These are phyloP conservation scores for Sternarchorhynchus goeldii DNA, from an alignment of 2,797 vertebrate species.

Conservation along the genomic window DNA sequence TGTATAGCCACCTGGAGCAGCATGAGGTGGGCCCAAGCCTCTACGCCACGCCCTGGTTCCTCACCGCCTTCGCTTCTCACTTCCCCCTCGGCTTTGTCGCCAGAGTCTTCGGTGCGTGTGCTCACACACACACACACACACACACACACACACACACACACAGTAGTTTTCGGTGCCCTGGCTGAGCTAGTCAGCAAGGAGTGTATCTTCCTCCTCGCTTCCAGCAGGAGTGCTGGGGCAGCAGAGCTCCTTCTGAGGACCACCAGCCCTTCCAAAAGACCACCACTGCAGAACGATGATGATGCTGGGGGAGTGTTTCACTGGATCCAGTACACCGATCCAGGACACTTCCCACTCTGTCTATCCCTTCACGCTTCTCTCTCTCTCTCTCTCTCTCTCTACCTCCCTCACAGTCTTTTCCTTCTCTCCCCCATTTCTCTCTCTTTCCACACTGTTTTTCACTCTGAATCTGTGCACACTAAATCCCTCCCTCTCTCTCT, in stretches of 20 bases:
- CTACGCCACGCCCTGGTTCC: constrained; percentile 97
- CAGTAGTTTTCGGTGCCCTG: not conserved
- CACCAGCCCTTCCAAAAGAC: too few species aligned
- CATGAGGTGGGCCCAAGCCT: constrained; percentile 95
- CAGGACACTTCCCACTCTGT: not conserved
- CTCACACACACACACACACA: constrained; percentile 24
- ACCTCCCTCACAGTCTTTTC: not conserved
- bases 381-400: not conserved
- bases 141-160: constrained; percentile 4
- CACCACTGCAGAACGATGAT: too few species aligned
- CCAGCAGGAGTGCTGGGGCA: too few species aligned
- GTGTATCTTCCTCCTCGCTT: too few species aligned
- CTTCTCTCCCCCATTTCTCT: not conserved
- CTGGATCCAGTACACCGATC: too few species aligned
- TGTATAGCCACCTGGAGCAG: constrained; percentile 90
- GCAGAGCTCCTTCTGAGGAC: too few species aligned
- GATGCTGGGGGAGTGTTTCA: too few species aligned
- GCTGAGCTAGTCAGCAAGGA: too few species aligned
- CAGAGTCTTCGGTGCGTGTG: constrained; percentile 89
- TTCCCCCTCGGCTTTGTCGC: constrained; percentile 96
- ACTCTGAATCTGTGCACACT: not conserved
- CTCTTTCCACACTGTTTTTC: not conserved
- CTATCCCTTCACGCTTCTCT: not conserved
- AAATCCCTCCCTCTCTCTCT: not conserved
- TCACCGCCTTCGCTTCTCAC: constrained; percentile 94